Base-by-base conservation (phyloP, 30 jellyfish, hydroid and myxozoan species). In the Pseudorhiza aurosa region DNA sequence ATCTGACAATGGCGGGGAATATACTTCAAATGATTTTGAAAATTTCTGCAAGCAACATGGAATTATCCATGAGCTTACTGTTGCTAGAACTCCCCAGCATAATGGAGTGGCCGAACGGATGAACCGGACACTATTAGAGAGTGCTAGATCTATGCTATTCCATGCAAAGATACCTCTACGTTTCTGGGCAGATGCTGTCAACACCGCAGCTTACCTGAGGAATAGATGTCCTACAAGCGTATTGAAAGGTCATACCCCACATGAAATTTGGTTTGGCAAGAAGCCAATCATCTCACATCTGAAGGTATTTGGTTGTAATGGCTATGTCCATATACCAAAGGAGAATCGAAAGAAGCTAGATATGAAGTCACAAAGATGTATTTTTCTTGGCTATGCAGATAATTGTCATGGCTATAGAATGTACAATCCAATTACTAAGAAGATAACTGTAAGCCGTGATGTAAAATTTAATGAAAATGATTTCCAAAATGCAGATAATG, bases 121-220 rank as follows among this genome's bases (percentile, higher is more conserved):
- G 89, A 84, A 84, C 57, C 87, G 89, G 8, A 84, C 95, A 12
- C n/a, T 84, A 15, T 19, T 68, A 77, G 89, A 84, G 37, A 57
- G 85, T 25, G 81, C 59, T 4, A 72, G 89, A 49, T 68, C 85
- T 12, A 84, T 84, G 95, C 25, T 72, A 8, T 77, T 72, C 25
- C 65, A 58, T 19, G 87, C 95, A 31, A 64, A 43, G 27, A 18
- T 68, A 6, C 88, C 95, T 27, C 17, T 33, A 18, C 53, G 59
- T 53, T 70, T 68, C 86, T 77, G 71, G 81, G 82, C 89, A 58
- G 82, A 77, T 4, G 81, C 89, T 14, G 58, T 57, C 25, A 33
- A 35, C 18, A 77, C 89, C 29, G 88, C 65, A 3, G 76, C 22
- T 6, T 75, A 51, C 39, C 12, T 57, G 25, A 28, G 88, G 56